Evolutionary conservation across 2,888 invertebrate species (phyloP).

Genomic region (Hemithea aestivaria): DNA sequence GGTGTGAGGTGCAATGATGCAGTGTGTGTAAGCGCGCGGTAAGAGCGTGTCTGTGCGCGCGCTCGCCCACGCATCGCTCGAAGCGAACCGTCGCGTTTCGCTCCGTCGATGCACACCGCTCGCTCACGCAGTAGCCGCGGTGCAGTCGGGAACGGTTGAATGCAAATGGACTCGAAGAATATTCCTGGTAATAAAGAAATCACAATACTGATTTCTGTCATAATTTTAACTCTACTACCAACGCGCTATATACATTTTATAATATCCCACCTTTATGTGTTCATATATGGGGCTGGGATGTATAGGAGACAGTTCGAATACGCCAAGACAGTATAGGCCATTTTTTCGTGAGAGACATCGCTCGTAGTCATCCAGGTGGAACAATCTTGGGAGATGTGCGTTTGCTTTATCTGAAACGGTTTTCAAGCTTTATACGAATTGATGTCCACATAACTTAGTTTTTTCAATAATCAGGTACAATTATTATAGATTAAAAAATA

Average conservation of each 20-base stretch:
- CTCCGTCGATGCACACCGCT: constrained; percentile 20
- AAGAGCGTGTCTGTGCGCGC: constrained; percentile 19
- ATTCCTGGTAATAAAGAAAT: constrained; percentile 10
- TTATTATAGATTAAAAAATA: no score
- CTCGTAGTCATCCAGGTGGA: constrained; percentile 36
- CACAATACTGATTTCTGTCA: no score
- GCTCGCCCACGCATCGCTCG: constrained; percentile 27
- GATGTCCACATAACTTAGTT: no score
- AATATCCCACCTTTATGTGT: constrained; percentile 32
- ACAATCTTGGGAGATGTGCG: constrained; percentile 31
- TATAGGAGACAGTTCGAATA: constrained; percentile 27
- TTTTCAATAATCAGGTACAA: no score
- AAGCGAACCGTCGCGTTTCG: constrained; percentile 23
- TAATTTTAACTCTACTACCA: no score
- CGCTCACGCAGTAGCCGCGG: constrained; percentile 33
- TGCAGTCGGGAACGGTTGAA: constrained; percentile 31
- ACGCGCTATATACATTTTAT: no score
- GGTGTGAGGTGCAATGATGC: constrained; percentile 32
- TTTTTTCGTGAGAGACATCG: constrained; percentile 27
- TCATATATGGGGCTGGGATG: constrained; percentile 26
- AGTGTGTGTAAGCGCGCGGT: constrained; percentile 26
- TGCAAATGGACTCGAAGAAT: constrained; percentile 1
- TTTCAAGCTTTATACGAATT: no score
- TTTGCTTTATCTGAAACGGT: constrained; percentile 23
- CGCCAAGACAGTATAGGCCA: constrained; percentile 36